A percentile compares a stretch with the other conserved stretches of the same genome.
phyloP scores from a whole-genome alignment of 2,797 vertebrate species.

The Pachyuromys duprasi region DNA sequence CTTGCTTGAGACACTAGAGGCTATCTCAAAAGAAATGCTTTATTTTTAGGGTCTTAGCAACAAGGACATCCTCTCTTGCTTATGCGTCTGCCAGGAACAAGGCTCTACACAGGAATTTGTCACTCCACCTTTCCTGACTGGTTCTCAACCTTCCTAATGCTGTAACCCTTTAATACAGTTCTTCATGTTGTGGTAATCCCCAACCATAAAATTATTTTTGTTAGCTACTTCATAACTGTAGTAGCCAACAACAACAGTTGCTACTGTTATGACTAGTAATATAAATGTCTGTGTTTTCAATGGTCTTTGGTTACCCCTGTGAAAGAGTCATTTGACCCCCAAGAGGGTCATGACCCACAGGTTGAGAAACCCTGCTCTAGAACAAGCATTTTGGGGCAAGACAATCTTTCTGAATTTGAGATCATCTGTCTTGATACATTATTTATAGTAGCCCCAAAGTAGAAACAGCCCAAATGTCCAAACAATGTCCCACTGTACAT shows the following conservation, averaged over 20 bases:
- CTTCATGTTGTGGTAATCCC: neutral
- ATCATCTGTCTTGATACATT: neutral
- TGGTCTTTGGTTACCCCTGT: neutral
- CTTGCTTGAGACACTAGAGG: constrained; percentile 3
- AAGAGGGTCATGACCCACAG: neutral
- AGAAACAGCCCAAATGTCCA: neutral
- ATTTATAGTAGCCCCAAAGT: neutral
- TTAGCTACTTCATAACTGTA: neutral
- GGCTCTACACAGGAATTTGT: neutral
- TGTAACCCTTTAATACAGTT: neutral
- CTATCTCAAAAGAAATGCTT: neutral
- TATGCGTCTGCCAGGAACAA: neutral
- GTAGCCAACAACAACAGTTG: neutral
- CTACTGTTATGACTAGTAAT: neutral
- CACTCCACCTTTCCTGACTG: neutral
- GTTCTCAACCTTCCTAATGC: neutral
- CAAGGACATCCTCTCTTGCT: neutral
- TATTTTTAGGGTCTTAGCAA: constrained; percentile 18
- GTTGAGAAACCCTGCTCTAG: neutral
- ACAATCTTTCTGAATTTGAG: neutral
- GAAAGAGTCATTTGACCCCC: neutral
- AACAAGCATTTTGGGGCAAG: neutral
- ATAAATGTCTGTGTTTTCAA: neutral
- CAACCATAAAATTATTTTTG: neutral
- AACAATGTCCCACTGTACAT: no score